Evolutionary conservation across 2,113 vertebrate species (phyloP).

Genomic region (Coptodon bakossiorum): DNA sequence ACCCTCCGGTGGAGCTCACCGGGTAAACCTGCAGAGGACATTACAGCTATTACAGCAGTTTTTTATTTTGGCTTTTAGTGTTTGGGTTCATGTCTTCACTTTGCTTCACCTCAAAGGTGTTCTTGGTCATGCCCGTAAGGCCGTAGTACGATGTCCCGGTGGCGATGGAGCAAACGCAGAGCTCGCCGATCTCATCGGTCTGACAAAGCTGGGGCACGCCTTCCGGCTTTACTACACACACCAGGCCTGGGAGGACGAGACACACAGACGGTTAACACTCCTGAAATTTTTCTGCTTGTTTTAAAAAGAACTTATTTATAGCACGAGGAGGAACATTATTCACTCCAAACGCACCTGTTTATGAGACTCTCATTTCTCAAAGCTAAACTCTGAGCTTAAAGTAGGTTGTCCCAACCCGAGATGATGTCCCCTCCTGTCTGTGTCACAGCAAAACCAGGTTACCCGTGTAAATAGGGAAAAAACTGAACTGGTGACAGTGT

Average conservation of each 20-base stretch:
- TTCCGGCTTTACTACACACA: slow-evolving; percentile 96
- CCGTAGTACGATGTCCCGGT: slow-evolving; percentile 96
- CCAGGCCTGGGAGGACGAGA: slow-evolving; percentile 73
- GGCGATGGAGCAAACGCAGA: slow-evolving; percentile 92
- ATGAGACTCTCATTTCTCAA: background rate
- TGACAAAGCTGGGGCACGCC: slow-evolving; percentile 92
- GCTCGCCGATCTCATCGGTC: slow-evolving; percentile 95
- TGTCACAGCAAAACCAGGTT: background rate
- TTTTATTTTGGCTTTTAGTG: background rate
- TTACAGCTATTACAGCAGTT: background rate
- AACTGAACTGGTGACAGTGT: background rate
- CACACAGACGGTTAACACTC: background rate
- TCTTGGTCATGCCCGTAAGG: slow-evolving; percentile 98
- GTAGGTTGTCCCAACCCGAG: background rate
- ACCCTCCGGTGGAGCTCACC: slow-evolving; percentile 84
- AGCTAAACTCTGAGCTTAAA: background rate
- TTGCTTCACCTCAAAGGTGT: slow-evolving; percentile 89
- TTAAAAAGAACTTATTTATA: background rate
- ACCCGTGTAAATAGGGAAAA: background rate
- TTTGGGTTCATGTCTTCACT: background rate
- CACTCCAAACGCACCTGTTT: background rate
- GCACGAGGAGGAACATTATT: background rate
- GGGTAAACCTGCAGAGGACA: slow-evolving; percentile 83
- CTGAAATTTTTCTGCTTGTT: background rate
- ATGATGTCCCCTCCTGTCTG: background rate